A percentile compares a stretch with the other conserved stretches of the same genome.
Evolutionary conservation across 2,797 vertebrate genomes (phyloP).

Genomic region (Galago senegalensis): DNA sequence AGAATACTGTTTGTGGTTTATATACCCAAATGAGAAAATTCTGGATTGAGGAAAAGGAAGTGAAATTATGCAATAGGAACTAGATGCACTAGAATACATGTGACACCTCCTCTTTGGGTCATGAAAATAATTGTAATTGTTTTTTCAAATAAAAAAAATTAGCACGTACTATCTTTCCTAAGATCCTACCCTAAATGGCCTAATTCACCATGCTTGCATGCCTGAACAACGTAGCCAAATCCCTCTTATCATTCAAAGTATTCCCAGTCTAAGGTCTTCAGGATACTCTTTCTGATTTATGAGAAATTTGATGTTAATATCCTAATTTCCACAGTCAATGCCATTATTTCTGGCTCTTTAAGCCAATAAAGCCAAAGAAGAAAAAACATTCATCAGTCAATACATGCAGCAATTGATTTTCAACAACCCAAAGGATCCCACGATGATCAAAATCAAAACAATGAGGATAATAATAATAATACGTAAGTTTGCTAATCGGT

Average conservation of each 20-base stretch:
- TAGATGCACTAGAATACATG: not conserved
- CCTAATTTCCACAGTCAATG: not conserved
- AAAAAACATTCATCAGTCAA: conserved; percentile 15
- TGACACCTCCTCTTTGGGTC: not conserved
- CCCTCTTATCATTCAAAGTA: not conserved
- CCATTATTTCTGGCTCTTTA: not conserved
- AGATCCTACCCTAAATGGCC: not conserved
- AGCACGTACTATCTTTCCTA: not conserved
- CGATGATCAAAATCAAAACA: not conserved
- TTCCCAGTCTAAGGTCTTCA: not conserved
- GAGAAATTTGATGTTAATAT: not conserved
- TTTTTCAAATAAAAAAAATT: conserved; percentile 7
- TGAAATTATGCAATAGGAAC: not conserved
- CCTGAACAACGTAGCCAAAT: not conserved
- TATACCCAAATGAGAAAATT: not conserved
- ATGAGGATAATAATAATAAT: not conserved
- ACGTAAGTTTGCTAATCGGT: rapidly evolving
- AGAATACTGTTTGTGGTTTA: not conserved
- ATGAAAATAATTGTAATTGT: conserved; percentile 36
- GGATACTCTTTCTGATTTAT: not conserved
- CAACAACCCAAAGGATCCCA: conserved; percentile 62
- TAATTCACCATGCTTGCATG: not conserved
- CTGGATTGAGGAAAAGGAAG: not conserved
- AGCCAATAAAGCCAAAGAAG: not conserved
- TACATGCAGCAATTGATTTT: conserved; percentile 75